Base-by-base conservation (phyloP, 2,888 invertebrate genomes). In the Volucella bombylans region DNA sequence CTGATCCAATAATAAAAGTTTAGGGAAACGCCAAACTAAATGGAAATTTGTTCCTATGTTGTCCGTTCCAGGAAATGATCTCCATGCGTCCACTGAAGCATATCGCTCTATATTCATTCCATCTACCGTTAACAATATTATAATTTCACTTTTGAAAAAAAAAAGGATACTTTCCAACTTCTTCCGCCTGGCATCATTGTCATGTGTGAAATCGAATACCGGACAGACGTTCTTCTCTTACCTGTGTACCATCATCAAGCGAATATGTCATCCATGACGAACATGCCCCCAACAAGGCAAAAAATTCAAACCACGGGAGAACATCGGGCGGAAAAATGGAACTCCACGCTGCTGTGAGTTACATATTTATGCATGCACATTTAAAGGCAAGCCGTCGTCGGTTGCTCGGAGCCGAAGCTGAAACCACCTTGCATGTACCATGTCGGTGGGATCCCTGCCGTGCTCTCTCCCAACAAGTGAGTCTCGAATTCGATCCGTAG, bases 1-100 rank as follows among this genome's bases (percentile, higher is more conserved):
- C 65, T 64, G 73, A 64, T 74, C 65, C 65, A 67, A 65, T 65
- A 59, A 74, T 57, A 65, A 74, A 65, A 57, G 74, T 65, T 65
- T 65, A 74, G 65, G 41, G 49, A 72, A 67, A 74, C 57, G 74
- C 49, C 57, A 65, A 50, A 15, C 64, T 47, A 55, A 64, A 64
- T 55, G 55, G 54, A 64, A 73, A 64, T 57, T 73, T 73, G 8
- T 41, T 47, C 9, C 45, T 59, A 14, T 14, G 18, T 50, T 23
- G 14, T 62, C 31, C 15, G 9, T 39, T 31, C 38, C 11, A 14
- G 15, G 15, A 14, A 12, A 50, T 49, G 23, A 50, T 23, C 12
- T 49, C 31, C 39, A 39, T n/a, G 31, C 64, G 31, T 11, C 64
- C 38, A n/a, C 14, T 31, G 64, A 64, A 14, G 39, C 49, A 38